Percentiles rank a stretch among this genome's conserved stretches.
Evolutionary conservation across 2,888 invertebrate genomes (phyloP).

Genomic region (Scaeva pyrastri): DNA sequence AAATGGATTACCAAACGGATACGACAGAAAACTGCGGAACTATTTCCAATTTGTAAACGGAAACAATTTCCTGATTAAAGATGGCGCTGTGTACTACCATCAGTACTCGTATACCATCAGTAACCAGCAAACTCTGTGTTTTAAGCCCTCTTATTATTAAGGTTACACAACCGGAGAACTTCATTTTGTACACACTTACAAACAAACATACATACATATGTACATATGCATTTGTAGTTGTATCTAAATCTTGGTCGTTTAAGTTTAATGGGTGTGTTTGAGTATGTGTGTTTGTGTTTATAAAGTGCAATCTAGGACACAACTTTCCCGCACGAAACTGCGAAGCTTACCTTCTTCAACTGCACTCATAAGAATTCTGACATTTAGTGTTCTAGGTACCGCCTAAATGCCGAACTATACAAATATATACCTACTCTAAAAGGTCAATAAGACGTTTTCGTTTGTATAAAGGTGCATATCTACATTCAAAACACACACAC

Average conservation of each 20-base stretch:
- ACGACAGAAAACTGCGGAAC: constrained; percentile 75
- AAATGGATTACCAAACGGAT: constrained; percentile 76
- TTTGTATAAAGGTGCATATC: constrained; percentile 14
- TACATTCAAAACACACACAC: background rate
- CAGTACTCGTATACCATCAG: no score
- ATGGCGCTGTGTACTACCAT: constrained; percentile 73
- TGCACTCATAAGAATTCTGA: background rate
- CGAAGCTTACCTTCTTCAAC: background rate
- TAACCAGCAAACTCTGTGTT: constrained; percentile 62
- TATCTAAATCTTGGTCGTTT: no score
- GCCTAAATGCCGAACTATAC: constrained; percentile 36
- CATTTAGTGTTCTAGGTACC: constrained; percentile 2
- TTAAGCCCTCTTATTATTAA: constrained; percentile 73
- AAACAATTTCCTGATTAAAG: constrained; percentile 82
- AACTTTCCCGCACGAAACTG: background rate
- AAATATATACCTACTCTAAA: constrained; percentile 44
- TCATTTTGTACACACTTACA: background rate
- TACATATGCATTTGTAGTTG: no score
- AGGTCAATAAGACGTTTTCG: constrained; percentile 59
- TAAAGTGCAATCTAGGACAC: constrained; percentile 10
- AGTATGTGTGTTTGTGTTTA: background rate
- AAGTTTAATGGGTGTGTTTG: constrained; percentile 11
- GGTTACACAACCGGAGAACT: constrained; percentile 70
- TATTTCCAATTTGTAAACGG: constrained; percentile 82
- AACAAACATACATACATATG: background rate